A percentile compares a stretch with the other conserved stretches of the same genome.
Conservation (phyloP, 2,888 invertebrate genomes). For the Campoletis raptor region DNA sequence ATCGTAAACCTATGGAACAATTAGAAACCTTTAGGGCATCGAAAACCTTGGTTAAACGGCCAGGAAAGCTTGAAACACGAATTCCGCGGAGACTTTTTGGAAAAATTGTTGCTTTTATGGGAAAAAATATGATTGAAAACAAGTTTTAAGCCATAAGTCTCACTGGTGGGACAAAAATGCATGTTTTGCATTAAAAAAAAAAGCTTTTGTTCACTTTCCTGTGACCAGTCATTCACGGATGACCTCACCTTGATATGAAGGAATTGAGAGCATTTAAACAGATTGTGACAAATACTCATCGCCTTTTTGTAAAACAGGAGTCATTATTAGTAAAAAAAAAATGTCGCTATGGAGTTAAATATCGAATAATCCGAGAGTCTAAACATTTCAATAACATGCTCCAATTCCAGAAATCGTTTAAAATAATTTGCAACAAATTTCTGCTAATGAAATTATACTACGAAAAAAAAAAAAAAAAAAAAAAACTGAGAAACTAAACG, state of each 20-base stretch:
- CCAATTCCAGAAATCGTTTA: neutral
- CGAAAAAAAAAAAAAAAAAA: neutral
- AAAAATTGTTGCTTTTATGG: neutral
- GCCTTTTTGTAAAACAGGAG: neutral
- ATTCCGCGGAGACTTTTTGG: neutral
- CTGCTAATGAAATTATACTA: neutral
- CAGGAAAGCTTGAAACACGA: neutral
- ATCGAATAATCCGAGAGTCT: too few species aligned
- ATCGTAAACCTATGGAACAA: neutral
- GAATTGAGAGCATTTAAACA: neutral
- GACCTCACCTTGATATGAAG: neutral
- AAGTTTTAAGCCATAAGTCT: neutral
- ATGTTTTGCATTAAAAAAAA: neutral
- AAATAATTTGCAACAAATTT: neutral
- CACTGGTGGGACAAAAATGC: too few species aligned
- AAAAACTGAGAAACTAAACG: neutral
- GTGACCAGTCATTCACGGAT: neutral
- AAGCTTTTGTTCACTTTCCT: neutral
- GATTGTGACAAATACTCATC: neutral
- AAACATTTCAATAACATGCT: too few species aligned
- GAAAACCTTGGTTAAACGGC: too few species aligned
- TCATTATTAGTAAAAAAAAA: neutral
- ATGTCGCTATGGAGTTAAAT: neutral
- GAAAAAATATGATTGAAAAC: neutral
- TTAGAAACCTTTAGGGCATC: too few species aligned